phyloP scores from a whole-genome alignment of 2,888 invertebrate species.

The Antheraea assamensis region DNA sequence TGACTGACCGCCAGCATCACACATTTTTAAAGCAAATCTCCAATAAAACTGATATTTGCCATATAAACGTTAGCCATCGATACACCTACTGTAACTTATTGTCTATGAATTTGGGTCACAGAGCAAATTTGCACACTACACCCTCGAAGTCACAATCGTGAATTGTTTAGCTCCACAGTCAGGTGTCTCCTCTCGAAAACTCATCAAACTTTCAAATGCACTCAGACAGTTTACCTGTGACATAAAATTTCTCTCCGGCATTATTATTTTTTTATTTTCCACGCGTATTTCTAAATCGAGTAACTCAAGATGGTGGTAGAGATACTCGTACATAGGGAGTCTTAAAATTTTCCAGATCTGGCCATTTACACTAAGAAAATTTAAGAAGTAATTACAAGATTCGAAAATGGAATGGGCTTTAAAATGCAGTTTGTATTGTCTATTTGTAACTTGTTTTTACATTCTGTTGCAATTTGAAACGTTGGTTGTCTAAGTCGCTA shows the following conservation, averaged over 20 bases:
- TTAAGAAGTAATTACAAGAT: too few species aligned
- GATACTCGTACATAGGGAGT: too few species aligned
- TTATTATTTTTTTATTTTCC: neutral
- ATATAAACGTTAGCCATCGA: neutral
- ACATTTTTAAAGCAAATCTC: too few species aligned
- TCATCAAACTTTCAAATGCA: constrained; percentile 7
- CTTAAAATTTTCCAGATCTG: too few species aligned
- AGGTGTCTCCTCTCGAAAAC: neutral
- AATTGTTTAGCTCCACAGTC: neutral
- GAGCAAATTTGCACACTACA: neutral
- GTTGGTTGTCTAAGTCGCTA: too few species aligned
- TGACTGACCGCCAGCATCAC: too few species aligned
- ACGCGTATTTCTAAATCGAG: neutral
- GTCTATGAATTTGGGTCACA: constrained; percentile 3
- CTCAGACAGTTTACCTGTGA: neutral
- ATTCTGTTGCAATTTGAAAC: too few species aligned
- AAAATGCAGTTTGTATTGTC: too few species aligned
- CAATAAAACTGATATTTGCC: too few species aligned
- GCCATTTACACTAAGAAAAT: too few species aligned
- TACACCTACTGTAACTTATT: neutral
- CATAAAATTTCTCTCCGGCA: neutral
- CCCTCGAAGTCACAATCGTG: neutral
- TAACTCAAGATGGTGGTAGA: neutral
- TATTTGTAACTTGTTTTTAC: too few species aligned
- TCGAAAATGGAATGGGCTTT: too few species aligned